Base-by-base conservation (phyloP, 2,113 vertebrate species). In the Scomber colias region DNA sequence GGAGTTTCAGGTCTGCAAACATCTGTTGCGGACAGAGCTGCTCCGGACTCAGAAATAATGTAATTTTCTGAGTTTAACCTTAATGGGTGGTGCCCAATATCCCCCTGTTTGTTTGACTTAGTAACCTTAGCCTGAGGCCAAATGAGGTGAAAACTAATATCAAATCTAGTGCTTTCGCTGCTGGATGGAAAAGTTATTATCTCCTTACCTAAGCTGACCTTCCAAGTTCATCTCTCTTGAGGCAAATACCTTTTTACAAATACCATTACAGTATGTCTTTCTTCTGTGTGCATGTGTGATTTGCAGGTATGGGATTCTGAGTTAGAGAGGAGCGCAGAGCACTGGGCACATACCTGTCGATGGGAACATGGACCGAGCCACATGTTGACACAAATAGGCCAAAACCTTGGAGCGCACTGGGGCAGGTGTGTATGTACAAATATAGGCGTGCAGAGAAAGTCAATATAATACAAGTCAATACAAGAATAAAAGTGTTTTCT, bases 331-430 rank as follows among this genome's bases (percentile, higher is more conserved):
- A 98, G 98, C 70, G 97, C 98, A 35, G 97, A 97, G 84, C 94
- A 97, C 2, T 99, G 97, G 98, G 97, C 98, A 60, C 94, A 97
- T 89, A 91, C 90, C 11, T 99, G 98, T 73, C 88, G 94, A 11
- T 99, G 98, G 98, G 97, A 99, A 82, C 98, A 99, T 44, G 98
- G 98, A n/a, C 98, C 98, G 1, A 92, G 95, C 83, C 96, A 92
- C 83, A 95, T 99, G 86, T 94, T 99, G 86, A 97, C 97, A 6
- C 97, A 97, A 44, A 99, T 99, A 82, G 98, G 98, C 19, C 98
- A 99, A 90, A 99, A 99, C 89, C 94, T 99, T 12, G 98, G 98
- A 57, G 96, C 96, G 3, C 98, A 99, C 11, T 99, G 97, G 97
- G 98, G 98, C 90, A 98, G 98, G 98, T 99, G 94, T 61, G 91